Evolutionary conservation across 2,888 invertebrate genomes (phyloP).

Genomic region (Megalurothrips usitatus): DNA sequence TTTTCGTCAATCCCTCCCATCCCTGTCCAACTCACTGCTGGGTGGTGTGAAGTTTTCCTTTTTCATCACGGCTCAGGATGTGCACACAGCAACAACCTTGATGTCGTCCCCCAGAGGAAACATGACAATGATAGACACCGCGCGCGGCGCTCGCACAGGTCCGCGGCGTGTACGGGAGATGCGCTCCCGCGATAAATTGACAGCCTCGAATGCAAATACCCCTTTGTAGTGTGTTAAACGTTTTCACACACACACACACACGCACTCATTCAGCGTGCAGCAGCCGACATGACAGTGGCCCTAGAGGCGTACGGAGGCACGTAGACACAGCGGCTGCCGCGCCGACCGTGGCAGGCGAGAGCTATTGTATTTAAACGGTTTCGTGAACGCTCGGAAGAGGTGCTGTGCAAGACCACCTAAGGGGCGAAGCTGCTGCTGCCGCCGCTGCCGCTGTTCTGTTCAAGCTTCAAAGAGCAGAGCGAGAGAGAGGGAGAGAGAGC

Average conservation of each 20-base stretch:
- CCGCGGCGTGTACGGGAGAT: not conserved
- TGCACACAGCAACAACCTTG: too few species aligned
- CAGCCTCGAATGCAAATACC: not conserved
- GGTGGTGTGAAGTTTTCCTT: not conserved
- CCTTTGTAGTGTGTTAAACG: not conserved
- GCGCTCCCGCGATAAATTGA: not conserved
- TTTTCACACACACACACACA: not conserved
- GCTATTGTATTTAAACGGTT: constrained; percentile 3
- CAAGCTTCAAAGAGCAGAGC: too few species aligned
- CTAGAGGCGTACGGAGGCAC: too few species aligned
- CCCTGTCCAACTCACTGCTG: not conserved
- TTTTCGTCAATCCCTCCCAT: not conserved
- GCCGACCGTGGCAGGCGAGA: not conserved
- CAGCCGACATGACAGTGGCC: too few species aligned
- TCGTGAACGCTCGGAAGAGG: not conserved
- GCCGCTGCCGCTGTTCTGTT: too few species aligned
- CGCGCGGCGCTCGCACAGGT: not conserved
- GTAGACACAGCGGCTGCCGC: not conserved
- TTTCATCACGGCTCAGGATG: not conserved
- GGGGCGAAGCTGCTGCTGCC: too few species aligned
- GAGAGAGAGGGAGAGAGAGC: too few species aligned
- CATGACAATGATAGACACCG: too few species aligned
- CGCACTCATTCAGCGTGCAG: not conserved
- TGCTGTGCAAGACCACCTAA: not conserved
- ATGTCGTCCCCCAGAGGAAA: too few species aligned